Conservation (phyloP, 2,113 vertebrate genomes). For the Hemiscyllium ocellatum region DNA sequence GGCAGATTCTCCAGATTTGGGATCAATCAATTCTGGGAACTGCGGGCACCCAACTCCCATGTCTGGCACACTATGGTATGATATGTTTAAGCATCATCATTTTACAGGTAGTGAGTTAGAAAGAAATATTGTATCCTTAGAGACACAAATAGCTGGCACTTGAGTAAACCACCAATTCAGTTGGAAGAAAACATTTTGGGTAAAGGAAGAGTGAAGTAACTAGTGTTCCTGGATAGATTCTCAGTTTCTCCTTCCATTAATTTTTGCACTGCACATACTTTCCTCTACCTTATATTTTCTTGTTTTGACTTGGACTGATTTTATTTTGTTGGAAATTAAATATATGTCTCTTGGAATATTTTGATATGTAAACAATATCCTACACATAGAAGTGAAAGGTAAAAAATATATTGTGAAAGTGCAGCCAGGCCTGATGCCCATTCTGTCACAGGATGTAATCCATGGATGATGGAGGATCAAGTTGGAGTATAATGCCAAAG, state of each 20-base stretch:
- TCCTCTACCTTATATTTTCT: constrained; percentile 11
- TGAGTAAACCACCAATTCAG: background rate
- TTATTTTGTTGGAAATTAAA: background rate
- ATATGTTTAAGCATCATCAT: background rate
- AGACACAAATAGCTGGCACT: background rate
- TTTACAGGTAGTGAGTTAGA: background rate
- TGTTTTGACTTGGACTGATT: background rate
- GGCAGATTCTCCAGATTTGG: background rate
- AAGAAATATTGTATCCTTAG: background rate
- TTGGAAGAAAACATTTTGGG: background rate
- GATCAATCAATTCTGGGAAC: background rate
- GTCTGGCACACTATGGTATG: background rate
- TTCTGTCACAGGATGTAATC: constrained; percentile 10
- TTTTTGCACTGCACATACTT: constrained; percentile 10
- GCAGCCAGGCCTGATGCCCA: background rate
- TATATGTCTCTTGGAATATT: background rate
- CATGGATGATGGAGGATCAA: background rate
- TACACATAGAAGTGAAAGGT: constrained; percentile 22
- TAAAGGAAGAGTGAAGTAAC: constrained; percentile 11
- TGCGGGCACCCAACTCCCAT: background rate
- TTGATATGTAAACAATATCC: constrained; percentile 25
- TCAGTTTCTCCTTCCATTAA: background rate
- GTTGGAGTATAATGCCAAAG: background rate
- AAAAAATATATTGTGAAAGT: background rate
- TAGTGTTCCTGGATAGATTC: background rate